phyloP scores from a whole-genome alignment of 2,888 invertebrate species.

The Lasioglossum lativentre region DNA sequence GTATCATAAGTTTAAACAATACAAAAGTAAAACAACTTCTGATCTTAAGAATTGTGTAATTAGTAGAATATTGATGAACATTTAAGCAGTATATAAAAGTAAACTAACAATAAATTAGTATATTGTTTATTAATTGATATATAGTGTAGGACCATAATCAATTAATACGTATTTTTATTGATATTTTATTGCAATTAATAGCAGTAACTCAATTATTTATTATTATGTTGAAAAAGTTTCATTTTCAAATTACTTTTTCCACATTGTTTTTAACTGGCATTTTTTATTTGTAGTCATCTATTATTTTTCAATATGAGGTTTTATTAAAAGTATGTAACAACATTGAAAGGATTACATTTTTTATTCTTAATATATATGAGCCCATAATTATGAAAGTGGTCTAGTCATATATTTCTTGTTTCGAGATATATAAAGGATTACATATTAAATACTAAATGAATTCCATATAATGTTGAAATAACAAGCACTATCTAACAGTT shows the following conservation, averaged over 20 bases:
- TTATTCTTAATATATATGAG: background rate
- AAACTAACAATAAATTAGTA: background rate
- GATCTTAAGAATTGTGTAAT: background rate
- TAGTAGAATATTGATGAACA: background rate
- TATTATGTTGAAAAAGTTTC: background rate
- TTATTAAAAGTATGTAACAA: background rate
- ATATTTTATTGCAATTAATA: background rate
- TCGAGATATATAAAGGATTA: too few species aligned
- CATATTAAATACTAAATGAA: too few species aligned
- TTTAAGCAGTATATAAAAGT: background rate
- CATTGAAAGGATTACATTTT: background rate
- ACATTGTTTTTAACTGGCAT: background rate
- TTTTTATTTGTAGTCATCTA: background rate
- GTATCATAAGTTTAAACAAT: background rate
- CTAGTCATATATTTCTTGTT: too few species aligned
- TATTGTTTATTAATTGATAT: background rate
- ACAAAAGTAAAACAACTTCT: background rate
- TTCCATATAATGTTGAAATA: too few species aligned
- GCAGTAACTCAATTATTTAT: background rate
- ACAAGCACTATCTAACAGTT: too few species aligned
- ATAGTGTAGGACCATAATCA: background rate
- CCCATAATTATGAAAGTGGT: too few species aligned
- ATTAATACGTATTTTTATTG: background rate
- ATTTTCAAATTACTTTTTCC: background rate
- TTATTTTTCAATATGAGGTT: background rate